These are phyloP conservation scores for Pseudanteris insignis DNA, from an alignment of 2,888 invertebrate species.

Conservation along the genomic window DNA sequence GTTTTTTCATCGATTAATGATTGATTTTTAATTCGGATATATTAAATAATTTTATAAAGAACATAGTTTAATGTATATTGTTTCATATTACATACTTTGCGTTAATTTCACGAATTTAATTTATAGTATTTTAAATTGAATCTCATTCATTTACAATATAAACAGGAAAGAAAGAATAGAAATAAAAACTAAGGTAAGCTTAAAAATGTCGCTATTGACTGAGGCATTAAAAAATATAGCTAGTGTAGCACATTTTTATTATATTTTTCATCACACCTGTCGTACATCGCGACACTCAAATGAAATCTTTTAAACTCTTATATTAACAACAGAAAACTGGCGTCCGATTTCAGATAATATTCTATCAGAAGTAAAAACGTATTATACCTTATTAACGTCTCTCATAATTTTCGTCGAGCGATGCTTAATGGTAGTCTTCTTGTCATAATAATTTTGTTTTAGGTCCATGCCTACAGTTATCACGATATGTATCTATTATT, in stretches of 20 bases:
- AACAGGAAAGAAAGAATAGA: too few species aligned
- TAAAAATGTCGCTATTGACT: too few species aligned
- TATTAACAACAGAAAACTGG: conserved; percentile 17
- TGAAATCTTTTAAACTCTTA: conserved; percentile 17
- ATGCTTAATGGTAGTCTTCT: conserved; percentile 7
- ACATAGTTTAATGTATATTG: too few species aligned
- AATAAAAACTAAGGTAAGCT: too few species aligned
- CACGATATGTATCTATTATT: conserved; percentile 16
- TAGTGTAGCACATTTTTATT: conserved; percentile 28
- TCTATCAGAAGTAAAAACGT: conserved; percentile 8
- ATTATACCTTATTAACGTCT: conserved; percentile 14
- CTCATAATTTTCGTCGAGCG: conserved; percentile 6
- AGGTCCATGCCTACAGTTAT: conserved; percentile 6
- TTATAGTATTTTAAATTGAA: too few species aligned
- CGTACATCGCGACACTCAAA: conserved; percentile 19
- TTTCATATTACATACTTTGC: too few species aligned
- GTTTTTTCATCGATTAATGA: too few species aligned
- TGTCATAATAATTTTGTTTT: conserved; percentile 15
- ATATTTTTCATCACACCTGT: conserved; percentile 29
- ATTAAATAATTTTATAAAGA: too few species aligned
- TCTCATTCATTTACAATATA: too few species aligned
- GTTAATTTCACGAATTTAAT: too few species aligned
- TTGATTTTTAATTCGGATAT: too few species aligned
- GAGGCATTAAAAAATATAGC: conserved; percentile 19
- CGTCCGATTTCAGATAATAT: conserved; percentile 27